Percentiles rank a stretch among this genome's conserved stretches.
These are phyloP conservation scores for Echeneis naucrates DNA, from an alignment of 2,797 vertebrate species.

Conservation along the genomic window DNA sequence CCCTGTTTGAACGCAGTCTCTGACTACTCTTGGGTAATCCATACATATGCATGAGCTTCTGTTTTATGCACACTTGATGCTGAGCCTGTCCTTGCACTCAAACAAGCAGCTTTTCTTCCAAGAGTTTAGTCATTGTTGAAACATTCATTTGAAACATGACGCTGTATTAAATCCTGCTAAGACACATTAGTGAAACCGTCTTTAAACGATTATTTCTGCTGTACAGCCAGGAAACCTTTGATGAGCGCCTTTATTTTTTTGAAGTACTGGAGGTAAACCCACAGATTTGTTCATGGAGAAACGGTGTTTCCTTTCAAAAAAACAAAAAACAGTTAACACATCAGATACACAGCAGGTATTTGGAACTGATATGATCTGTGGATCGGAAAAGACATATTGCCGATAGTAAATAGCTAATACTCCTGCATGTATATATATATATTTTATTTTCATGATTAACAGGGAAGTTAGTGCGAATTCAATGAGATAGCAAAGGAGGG, in stretches of 20 bases:
- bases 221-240: constrained; percentile 7
- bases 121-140: constrained; percentile 69
- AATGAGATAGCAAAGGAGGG: background rate
- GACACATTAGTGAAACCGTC: constrained; percentile 62
- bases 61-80: constrained; percentile 62
- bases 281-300: background rate
- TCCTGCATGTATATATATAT: background rate
- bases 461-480: background rate
- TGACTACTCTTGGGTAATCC: constrained; percentile 47
- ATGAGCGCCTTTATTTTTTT: constrained; percentile 5
- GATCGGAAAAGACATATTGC: constrained; percentile 3
- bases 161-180: constrained; percentile 62
- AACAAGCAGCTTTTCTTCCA: constrained; percentile 69
- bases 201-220: constrained; percentile 34
- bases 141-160: constrained; percentile 66
- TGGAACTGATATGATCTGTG: constrained; percentile 1
- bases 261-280: background rate
- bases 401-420: background rate
- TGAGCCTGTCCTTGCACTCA: constrained; percentile 42
- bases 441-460: too few relatives aligned
- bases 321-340: background rate
- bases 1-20: constrained; percentile 47
- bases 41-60: constrained; percentile 70
- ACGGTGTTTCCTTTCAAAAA: constrained; percentile 1
- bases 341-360: background rate